Conservation (phyloP, 2,113 vertebrate species). For the Dipodomys stephensi region DNA sequence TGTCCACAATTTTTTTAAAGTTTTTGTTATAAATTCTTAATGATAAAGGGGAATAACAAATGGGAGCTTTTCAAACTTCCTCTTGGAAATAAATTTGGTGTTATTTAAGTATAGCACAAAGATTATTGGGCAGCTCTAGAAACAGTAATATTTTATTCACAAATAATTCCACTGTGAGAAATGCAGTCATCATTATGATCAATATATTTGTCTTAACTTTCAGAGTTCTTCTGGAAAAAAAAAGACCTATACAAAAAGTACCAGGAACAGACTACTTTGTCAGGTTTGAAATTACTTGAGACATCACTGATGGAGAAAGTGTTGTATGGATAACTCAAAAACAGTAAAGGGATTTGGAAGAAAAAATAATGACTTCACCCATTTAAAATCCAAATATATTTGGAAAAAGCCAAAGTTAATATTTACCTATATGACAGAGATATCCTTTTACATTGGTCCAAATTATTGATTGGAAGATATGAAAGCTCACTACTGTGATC, state of each 20-base stretch:
- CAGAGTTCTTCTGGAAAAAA: not conserved
- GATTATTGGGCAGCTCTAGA: too few relatives aligned
- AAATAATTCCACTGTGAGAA: not conserved
- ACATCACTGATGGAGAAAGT: not conserved
- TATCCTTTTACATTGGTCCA: not conserved
- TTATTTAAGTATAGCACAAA: not conserved
- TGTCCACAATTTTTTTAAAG: not conserved
- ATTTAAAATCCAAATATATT: not conserved
- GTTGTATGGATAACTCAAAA: not conserved
- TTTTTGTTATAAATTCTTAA: not conserved
- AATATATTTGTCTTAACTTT: not conserved
- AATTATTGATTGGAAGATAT: not conserved
- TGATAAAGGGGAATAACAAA: not conserved
- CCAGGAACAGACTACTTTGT: not conserved
- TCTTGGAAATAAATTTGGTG: not conserved
- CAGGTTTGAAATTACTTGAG: not conserved
- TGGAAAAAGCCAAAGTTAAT: not conserved
- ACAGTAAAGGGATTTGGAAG: not conserved
- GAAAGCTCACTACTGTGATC: not conserved
- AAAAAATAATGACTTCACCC: not conserved
- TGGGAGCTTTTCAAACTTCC: not conserved
- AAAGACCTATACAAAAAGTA: not conserved
- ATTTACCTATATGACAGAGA: not conserved
- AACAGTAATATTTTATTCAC: not conserved
- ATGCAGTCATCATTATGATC: not conserved